Percentiles rank a stretch among this genome's conserved stretches.
These are phyloP conservation scores for Poecilia wingei DNA, from an alignment of 2,797 vertebrate genomes.

Conservation along the genomic window DNA sequence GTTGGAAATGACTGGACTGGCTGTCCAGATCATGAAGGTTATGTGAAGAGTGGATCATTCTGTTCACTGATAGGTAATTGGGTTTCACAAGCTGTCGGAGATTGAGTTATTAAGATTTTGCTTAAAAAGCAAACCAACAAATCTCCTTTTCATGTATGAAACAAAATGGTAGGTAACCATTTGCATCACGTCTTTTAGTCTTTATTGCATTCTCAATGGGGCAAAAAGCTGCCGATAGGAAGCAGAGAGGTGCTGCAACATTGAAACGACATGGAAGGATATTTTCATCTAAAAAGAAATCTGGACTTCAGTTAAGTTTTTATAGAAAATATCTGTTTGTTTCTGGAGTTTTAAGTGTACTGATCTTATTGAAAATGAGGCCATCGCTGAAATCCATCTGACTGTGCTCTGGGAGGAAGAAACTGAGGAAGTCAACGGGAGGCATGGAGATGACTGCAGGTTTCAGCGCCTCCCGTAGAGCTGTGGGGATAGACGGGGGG, in stretches of 20 bases:
- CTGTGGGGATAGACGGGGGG: background rate
- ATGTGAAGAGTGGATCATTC: slow-evolving; percentile 9
- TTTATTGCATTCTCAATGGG: background rate
- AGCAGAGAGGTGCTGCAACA: background rate
- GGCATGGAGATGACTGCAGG: background rate
- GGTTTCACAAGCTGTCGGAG: background rate
- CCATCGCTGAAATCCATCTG: background rate
- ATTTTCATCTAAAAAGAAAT: background rate
- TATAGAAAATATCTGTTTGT: background rate
- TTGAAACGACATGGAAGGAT: background rate
- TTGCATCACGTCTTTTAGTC: background rate
- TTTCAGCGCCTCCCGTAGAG: background rate
- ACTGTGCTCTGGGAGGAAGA: background rate
- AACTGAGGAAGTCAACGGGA: background rate
- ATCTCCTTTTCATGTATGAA: background rate
- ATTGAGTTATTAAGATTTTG: too few species aligned
- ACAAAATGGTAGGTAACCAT: too few species aligned
- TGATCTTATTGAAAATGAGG: background rate
- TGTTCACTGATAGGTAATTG: slow-evolving; percentile 2
- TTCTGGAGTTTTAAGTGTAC: background rate
- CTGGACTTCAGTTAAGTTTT: background rate
- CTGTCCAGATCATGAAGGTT: slow-evolving; percentile 14
- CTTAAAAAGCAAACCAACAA: background rate
- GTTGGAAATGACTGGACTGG: slow-evolving; percentile 17
- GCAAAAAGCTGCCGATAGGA: background rate